Evolutionary conservation across 37 sponge, comb jelly and placozoan species (phyloP), one percentile per base, ranked within the genome.

Genomic region (Oopsacas minuta): DNA sequence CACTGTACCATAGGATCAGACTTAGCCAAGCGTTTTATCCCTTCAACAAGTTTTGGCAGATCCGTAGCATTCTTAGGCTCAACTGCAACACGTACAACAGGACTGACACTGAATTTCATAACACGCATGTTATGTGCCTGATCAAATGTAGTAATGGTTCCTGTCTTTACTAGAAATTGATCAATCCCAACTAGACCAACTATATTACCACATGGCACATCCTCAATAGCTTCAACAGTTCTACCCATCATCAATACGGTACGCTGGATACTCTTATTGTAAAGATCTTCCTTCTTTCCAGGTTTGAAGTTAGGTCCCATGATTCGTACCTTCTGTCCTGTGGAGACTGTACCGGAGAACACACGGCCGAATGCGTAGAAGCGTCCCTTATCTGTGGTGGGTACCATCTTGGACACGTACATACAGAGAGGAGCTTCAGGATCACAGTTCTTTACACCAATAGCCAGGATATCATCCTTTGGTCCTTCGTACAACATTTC

Each of bases 361-460:
- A 98, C 99, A 85, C 99, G 96, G 23, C 99, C 99, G 88, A 98
- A 98, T 75, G 96, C 99, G 86, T 98, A 98, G 94, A 95, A 98
- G 46, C 99, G 92, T 35, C 99, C 99, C 85, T 93, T 93, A 83
- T 98, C 99, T 42, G 88, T 84, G 28, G 99, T 95, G 82, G 99
- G 99, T 36, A 98, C 99, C 96, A 98, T 95, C 87, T 95, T 98
- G 61, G 89, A 88, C 69, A 98, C 86, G 86, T 98, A 98, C 99
- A 98, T 95, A 90, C 90, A 90, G 53, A 98, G 86, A 0, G 91
- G 99, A 39, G 91, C 99, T 94, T 97, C 85, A 0, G 96, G 99
- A 82, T 98, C 94, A 85, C 99, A 98, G 88, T 89, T 91, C 85
- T 90, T 90, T 87, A 98, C 89, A 3, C 93, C 99, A 32, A 95